These are phyloP conservation scores for Drosophila seguyi DNA, from an alignment of 1,140 invertebrate species.

Conservation along the genomic window DNA sequence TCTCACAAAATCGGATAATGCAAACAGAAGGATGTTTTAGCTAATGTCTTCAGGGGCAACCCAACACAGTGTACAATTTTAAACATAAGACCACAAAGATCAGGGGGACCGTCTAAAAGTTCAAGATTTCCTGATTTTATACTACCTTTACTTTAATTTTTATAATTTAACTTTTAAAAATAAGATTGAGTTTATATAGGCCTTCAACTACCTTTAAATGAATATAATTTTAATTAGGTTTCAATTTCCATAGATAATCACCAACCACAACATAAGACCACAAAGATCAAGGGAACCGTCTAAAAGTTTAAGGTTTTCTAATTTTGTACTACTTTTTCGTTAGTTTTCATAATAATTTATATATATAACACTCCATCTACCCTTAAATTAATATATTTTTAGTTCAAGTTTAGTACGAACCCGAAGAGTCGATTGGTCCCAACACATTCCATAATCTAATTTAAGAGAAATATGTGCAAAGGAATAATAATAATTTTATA, in stretches of 20 bases:
- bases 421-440: constrained; percentile 16
- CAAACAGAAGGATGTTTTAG: constrained; percentile 41
- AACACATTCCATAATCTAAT: constrained; percentile 41
- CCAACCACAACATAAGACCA: too few species aligned
- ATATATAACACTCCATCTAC: too few species aligned
- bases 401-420: too few species aligned
- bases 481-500: constrained; percentile 75
- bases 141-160: neutral
- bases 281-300: too few species aligned
- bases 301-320: too few species aligned
- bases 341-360: too few species aligned
- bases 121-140: neutral
- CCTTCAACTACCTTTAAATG: too few species aligned
- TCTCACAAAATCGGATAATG: constrained; percentile 75
- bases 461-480: constrained; percentile 69
- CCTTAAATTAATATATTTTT: too few species aligned
- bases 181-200: too few species aligned
- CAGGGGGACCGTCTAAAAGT: neutral
- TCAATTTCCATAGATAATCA: constrained; percentile 3
- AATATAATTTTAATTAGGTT: too few species aligned
- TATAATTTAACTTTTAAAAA: neutral
- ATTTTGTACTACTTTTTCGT: too few species aligned
- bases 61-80: constrained; percentile 30
- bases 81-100: constrained; percentile 25
- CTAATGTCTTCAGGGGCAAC: constrained; percentile 42